These are phyloP conservation scores for Propithecus deckenii DNA, from an alignment of 2,797 vertebrate genomes.

Conservation along the genomic window DNA sequence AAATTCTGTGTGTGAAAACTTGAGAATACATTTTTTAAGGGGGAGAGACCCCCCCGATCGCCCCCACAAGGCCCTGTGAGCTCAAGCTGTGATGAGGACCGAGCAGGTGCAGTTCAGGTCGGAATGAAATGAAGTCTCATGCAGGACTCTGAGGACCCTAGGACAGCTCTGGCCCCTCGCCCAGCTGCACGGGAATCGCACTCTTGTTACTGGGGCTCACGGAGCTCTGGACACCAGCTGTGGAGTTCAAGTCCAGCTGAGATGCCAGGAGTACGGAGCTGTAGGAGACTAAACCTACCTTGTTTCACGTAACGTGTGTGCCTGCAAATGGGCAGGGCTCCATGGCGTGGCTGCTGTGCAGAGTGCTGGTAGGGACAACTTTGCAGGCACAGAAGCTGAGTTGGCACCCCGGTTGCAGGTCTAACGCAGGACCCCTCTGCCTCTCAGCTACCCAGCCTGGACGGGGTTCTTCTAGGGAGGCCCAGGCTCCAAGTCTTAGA, in stretches of 20 bases:
- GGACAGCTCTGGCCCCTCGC: not conserved
- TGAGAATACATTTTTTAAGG: not conserved
- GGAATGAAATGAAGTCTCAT: not conserved
- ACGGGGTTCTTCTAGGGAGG: not conserved
- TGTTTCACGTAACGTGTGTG: fast-evolving
- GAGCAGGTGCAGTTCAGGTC: too few relatives aligned
- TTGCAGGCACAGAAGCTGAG: not conserved
- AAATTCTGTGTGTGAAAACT: not conserved
- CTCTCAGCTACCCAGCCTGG: not conserved
- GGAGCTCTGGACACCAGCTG: not conserved
- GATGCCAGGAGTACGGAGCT: not conserved
- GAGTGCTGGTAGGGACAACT: fast-evolving
- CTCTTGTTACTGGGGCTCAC: fast-evolving
- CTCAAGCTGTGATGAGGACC: not conserved
- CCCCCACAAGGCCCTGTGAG: fast-evolving
- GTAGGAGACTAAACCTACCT: not conserved
- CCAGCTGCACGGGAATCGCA: fast-evolving
- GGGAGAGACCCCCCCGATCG: not conserved
- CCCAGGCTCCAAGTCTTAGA: too few relatives aligned
- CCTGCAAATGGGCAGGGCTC: not conserved
- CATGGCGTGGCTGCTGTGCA: fast-evolving
- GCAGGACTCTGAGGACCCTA: not conserved
- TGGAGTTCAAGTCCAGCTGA: not conserved
- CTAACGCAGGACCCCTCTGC: not conserved
- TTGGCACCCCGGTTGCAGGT: not conserved